Conservation (phyloP, 2,888 invertebrate genomes). For the Heliothis peltigera region DNA sequence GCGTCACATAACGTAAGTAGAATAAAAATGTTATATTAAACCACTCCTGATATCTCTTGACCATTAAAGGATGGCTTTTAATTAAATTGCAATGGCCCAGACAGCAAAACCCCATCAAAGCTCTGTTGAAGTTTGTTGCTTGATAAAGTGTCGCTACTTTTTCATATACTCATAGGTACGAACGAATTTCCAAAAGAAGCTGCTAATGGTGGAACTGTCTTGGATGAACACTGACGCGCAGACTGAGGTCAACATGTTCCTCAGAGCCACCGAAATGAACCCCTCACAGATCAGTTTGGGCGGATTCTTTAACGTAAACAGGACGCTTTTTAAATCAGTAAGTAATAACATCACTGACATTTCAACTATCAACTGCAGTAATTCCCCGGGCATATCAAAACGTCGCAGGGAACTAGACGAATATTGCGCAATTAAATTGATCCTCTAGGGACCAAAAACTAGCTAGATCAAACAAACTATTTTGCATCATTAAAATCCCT, state of each 20-base stretch:
- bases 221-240: constrained; percentile 94
- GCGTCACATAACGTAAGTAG: constrained; percentile 92
- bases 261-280: constrained; percentile 94
- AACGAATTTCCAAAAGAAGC: constrained; percentile 93
- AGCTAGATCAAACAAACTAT: too few relatives aligned
- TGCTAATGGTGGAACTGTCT: constrained; percentile 92
- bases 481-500: too few relatives aligned
- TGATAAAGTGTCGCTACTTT: neutral
- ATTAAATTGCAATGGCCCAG: too few relatives aligned
- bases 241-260: constrained; percentile 94
- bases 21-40: too few relatives aligned
- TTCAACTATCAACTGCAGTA: too few relatives aligned
- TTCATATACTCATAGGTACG: constrained; percentile 83
- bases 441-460: too few relatives aligned
- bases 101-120: too few relatives aligned
- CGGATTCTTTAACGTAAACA: constrained; percentile 93
- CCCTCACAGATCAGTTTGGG: constrained; percentile 93
- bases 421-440: too few relatives aligned
- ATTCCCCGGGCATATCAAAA: too few relatives aligned
- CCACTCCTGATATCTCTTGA: too few relatives aligned
- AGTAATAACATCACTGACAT: constrained; percentile 63
- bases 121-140: too few relatives aligned
- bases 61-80: neutral
- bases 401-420: too few relatives aligned
- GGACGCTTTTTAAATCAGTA: constrained; percentile 93